A percentile compares a stretch with the other conserved stretches of the same genome.
phyloP scores from a whole-genome alignment of 2,888 invertebrate genomes.

The Julus scanicus region DNA sequence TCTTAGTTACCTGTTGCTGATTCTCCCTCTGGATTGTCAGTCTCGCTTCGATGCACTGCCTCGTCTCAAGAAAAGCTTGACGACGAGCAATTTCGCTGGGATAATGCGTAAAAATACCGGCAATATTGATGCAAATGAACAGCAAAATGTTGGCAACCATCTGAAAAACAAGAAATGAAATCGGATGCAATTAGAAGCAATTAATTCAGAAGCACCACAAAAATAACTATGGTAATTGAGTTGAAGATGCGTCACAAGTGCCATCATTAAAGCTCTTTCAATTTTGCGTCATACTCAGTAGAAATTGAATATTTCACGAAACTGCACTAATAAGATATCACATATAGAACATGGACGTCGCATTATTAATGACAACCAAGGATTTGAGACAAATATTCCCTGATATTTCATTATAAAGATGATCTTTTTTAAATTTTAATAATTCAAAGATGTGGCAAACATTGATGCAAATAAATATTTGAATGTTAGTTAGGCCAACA shows the following conservation, averaged over 20 bases:
- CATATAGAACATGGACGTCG: too few relatives aligned
- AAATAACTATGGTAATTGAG: neutral
- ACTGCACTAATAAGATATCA: too few relatives aligned
- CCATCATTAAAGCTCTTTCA: neutral
- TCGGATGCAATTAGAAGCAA: neutral
- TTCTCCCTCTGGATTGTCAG: constrained; percentile 91
- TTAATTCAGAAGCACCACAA: neutral
- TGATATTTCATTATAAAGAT: neutral
- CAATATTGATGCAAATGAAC: constrained; percentile 81
- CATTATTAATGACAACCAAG: neutral
- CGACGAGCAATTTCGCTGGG: constrained; percentile 90
- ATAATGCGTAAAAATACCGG: constrained; percentile 90
- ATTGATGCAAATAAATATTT: too few relatives aligned
- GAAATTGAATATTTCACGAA: too few relatives aligned
- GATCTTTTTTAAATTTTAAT: too few relatives aligned
- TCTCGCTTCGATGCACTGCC: constrained; percentile 91
- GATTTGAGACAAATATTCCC: neutral
- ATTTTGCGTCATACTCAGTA: neutral
- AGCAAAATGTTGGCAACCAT: constrained; percentile 76
- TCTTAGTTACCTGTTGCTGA: constrained; percentile 84
- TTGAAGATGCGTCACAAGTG: neutral
- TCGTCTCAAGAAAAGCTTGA: constrained; percentile 92
- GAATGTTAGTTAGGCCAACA: too few relatives aligned
- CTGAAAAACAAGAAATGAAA: constrained; percentile 68
- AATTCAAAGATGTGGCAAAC: too few relatives aligned